Conservation (phyloP, 2,113 vertebrate genomes). For the Nycticebus coucang region DNA sequence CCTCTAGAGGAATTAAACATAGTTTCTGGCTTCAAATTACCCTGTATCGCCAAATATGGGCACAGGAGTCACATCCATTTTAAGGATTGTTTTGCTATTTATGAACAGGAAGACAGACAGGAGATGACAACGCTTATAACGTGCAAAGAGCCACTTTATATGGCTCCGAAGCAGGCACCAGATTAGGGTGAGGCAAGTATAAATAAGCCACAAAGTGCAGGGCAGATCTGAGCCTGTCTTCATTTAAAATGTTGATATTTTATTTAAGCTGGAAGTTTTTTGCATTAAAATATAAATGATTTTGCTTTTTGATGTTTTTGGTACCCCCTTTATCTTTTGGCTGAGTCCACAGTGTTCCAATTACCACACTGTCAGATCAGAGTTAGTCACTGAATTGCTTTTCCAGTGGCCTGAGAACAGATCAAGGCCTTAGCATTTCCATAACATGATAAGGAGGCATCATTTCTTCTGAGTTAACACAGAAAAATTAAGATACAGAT, state of each 20-base stretch:
- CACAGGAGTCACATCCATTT: background rate
- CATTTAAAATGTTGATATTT: constrained; percentile 6
- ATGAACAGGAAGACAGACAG: background rate
- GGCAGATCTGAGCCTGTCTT: background rate
- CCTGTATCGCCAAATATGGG: background rate
- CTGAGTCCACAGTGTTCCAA: background rate
- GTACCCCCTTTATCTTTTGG: background rate
- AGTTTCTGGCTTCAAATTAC: background rate
- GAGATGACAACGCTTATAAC: background rate
- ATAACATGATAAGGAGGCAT: fast-evolving
- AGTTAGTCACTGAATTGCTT: background rate
- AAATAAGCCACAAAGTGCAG: background rate
- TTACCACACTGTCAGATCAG: background rate
- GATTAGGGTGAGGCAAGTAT: background rate
- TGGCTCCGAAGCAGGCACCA: background rate
- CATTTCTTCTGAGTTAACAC: background rate
- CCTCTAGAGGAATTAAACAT: background rate
- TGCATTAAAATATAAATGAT: background rate
- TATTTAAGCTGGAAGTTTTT: background rate
- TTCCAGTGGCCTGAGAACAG: background rate
- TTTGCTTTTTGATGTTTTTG: background rate
- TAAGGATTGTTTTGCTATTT: background rate
- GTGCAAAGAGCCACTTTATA: background rate
- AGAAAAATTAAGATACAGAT: background rate
- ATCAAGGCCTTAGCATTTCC: background rate